Conservation (phyloP, 2,113 vertebrate species). For the Apteryx mantelli region DNA sequence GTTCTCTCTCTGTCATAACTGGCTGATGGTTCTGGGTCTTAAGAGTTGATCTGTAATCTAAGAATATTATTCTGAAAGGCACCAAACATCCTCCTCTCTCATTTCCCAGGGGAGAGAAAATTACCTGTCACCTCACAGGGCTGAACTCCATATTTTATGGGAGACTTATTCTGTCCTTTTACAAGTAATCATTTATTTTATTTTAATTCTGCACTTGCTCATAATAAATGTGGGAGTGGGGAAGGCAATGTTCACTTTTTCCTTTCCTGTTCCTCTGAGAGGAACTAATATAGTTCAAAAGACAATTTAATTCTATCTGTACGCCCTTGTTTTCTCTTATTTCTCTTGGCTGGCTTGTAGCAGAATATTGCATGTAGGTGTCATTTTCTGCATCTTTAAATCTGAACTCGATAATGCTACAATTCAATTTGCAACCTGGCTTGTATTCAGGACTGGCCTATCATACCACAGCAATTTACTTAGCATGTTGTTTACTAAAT, state of each 20-base stretch:
- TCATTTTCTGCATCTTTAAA: constrained; percentile 24
- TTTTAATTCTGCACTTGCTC: neutral
- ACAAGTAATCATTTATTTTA: neutral
- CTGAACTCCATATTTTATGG: neutral
- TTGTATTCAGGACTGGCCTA: neutral
- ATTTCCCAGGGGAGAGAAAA: neutral
- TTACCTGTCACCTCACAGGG: neutral
- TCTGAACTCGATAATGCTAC: constrained; percentile 8
- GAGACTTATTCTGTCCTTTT: neutral
- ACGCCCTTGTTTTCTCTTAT: neutral
- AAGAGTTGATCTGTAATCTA: neutral
- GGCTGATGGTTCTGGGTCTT: neutral
- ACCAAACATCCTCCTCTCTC: neutral
- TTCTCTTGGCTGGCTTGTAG: neutral
- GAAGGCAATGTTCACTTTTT: neutral
- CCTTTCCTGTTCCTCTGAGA: neutral
- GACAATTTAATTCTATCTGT: neutral
- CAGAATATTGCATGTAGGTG: constrained; percentile 13
- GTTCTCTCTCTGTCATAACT: neutral
- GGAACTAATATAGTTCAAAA: neutral
- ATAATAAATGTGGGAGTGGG: neutral
- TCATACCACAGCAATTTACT: constrained; percentile 6
- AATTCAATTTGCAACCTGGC: neutral
- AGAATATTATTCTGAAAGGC: neutral
- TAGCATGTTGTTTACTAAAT: constrained; percentile 30